These are phyloP conservation scores for Zaprionus camerounensis DNA, from an alignment of 1,140 invertebrate species.

Conservation along the genomic window DNA sequence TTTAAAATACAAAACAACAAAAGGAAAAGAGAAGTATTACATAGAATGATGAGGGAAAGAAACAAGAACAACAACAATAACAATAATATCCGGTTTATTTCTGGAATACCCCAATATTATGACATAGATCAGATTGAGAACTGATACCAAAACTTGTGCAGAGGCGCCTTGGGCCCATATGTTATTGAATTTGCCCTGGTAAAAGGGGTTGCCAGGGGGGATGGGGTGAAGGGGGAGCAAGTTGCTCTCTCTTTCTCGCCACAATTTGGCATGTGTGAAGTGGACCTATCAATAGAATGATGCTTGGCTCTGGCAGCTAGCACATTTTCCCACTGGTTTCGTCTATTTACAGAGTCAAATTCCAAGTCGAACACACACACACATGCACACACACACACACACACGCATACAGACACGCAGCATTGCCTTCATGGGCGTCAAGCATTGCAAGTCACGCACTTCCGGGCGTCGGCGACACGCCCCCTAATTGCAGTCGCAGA, in stretches of 20 bases:
- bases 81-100: conserved; percentile 67
- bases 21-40: conserved; percentile 24
- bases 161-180: conserved; percentile 42
- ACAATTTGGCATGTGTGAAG: conserved; percentile 47
- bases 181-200: conserved; percentile 8
- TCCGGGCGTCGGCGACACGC: conserved; percentile 65
- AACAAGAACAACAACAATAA: conserved; percentile 27
- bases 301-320: conserved; percentile 42
- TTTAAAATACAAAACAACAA: conserved; percentile 7
- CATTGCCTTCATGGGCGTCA: conserved; percentile 30
- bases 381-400: neutral
- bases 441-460: conserved; percentile 74
- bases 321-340: conserved; percentile 14
- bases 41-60: neutral
- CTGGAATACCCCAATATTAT: conserved; percentile 42
- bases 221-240: neutral
- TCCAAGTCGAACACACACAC: conserved; percentile 28
- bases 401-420: conserved; percentile 3
- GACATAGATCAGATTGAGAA: conserved; percentile 53
- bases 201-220: neutral
- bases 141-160: conserved; percentile 24
- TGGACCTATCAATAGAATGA: conserved; percentile 67
- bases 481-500: conserved; percentile 55
- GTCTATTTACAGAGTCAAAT: conserved; percentile 33
- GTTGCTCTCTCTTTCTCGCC: conserved; percentile 11